Conservation (phyloP, 1,140 invertebrate genomes). For the Thalassaphorura encarpata region DNA sequence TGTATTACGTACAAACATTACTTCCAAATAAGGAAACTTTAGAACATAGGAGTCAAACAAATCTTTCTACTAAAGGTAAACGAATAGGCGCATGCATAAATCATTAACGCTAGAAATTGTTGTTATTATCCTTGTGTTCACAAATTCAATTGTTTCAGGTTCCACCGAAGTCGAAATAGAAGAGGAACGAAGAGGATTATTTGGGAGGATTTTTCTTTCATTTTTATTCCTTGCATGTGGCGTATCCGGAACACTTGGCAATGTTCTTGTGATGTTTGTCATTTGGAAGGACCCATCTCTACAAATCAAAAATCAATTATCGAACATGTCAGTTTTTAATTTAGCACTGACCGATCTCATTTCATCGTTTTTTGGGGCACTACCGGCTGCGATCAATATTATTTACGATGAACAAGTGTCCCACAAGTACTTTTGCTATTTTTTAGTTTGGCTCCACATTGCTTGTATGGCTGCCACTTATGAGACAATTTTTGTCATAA, state of each 20-base stretch:
- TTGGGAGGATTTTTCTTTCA: too few relatives aligned
- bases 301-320: constrained; percentile 15
- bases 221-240: too few relatives aligned
- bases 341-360: constrained; percentile 16
- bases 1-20: too few relatives aligned
- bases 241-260: constrained; percentile 6
- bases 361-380: background rate
- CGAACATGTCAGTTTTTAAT: constrained; percentile 11
- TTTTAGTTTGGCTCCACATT: constrained; percentile 1
- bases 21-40: too few relatives aligned
- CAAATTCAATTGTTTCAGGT: too few relatives aligned
- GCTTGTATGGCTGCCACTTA: constrained; percentile 4
- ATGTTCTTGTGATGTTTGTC: constrained; percentile 5
- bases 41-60: too few relatives aligned
- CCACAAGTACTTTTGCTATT: background rate
- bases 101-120: too few relatives aligned
- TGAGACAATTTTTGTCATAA: constrained; percentile 4
- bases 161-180: too few relatives aligned
- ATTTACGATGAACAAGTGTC: background rate
- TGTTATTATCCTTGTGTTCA: too few relatives aligned
- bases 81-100: too few relatives aligned
- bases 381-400: constrained; percentile 5
- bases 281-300: constrained; percentile 6
- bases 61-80: too few relatives aligned
- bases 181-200: too few relatives aligned